Base-by-base conservation (phyloP, 2,113 vertebrate species). In the Epinephelus moara region DNA sequence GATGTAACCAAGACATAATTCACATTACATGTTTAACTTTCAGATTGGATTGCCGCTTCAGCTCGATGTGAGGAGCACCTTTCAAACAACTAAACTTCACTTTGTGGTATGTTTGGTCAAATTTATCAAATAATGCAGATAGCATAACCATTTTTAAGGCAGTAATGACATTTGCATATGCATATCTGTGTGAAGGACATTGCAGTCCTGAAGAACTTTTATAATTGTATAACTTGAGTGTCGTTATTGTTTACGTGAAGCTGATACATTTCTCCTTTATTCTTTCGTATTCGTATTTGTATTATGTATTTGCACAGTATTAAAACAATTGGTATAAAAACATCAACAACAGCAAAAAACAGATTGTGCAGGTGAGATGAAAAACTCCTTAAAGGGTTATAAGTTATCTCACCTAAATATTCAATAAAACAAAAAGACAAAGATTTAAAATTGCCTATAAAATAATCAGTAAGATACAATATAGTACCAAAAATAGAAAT, bases 31-130 rank as follows among this genome's bases (percentile, higher is more conserved):
- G 13, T 80, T 23, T 86, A 11, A 69, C 70, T 94, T 93, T 61
- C 91, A 98, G 97, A 95, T 95, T 91, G 96, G 96, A 42, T 87
- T 71, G 18, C 94, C 96, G 75, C 96, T 97, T 93, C 87, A 94
- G 11, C 55, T 97, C 57, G 90, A 80, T 4, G 89, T 97, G 83
- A 93, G 82, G 75, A 95, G 96, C 93, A 97, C 94, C 72, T 95
- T 94, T 17, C 83, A 84, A 42, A 75, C 95, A 52, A 89, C 82
- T 59, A 79, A 90, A 37, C 94, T 97, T 73, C 96, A 95, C 88
- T 98, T 97, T 82, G 92, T 98, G 96, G 97, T 98, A 95, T 12
- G 85, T 80, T 70, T 59, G 12, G 2, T 66, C 52, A 59, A 23
- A 71, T 60, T 2, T 25, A 15, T 60, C 0, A 60, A 47, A 70